A percentile compares a stretch with the other conserved stretches of the same genome.
Conservation (phyloP, 2,797 vertebrate species). For the Coilia nasus region DNA sequence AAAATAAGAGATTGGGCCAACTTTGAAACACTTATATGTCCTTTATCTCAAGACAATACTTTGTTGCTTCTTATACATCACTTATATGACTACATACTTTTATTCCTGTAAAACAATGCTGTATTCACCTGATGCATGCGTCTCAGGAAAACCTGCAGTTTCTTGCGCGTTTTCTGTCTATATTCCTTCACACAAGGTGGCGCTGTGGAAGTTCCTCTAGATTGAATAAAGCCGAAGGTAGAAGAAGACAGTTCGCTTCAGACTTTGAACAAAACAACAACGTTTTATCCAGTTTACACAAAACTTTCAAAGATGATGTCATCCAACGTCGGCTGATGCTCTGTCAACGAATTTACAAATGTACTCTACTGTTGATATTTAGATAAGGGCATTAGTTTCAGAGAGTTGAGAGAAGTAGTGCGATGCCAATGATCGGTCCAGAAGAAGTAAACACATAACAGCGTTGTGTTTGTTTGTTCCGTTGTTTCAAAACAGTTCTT, state of each 20-base stretch:
- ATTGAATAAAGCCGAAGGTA: not conserved
- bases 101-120: not conserved
- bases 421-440: not conserved
- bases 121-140: slow-evolving; percentile 7
- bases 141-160: not conserved
- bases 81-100: not conserved
- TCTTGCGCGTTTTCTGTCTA: not conserved
- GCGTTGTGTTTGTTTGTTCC: not conserved
- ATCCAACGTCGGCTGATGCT: not conserved
- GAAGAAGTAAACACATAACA: not conserved
- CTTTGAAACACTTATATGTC: too few species aligned
- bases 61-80: not conserved
- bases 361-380: not conserved
- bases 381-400: not conserved
- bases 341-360: not conserved
- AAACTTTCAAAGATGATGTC: not conserved
- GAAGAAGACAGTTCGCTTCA: not conserved
- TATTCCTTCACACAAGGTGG: not conserved
- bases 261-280: not conserved
- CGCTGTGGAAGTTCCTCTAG: not conserved
- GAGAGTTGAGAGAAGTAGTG: not conserved
- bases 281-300: too few species aligned
- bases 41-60: not conserved
- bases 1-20: not conserved
- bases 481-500: not conserved